Evolutionary conservation across 2,113 vertebrate species (phyloP).

Genomic region (Stigmatopora nigra): DNA sequence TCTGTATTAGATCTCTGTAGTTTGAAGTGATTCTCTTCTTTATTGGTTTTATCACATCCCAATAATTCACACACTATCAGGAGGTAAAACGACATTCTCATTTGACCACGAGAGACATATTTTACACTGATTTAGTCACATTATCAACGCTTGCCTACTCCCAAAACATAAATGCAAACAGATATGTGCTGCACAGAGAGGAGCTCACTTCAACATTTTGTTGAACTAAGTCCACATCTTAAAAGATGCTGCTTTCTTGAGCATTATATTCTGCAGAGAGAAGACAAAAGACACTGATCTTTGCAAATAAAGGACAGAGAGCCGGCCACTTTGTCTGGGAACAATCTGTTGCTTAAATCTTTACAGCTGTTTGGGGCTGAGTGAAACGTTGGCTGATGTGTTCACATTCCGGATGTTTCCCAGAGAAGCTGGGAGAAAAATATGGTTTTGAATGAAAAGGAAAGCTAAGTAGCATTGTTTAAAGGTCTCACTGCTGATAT

Average conservation of each 20-base stretch:
- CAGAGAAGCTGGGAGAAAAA: constrained; percentile 13
- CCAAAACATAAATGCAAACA: not conserved
- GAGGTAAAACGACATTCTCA: not conserved
- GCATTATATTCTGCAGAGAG: not conserved
- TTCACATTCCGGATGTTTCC: constrained; percentile 23
- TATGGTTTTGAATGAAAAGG: constrained; percentile 28
- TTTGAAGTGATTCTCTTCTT: not conserved
- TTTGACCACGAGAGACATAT: constrained; percentile 5
- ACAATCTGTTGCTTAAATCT: constrained; percentile 5
- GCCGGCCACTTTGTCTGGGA: constrained; percentile 40
- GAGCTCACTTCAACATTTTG: not conserved
- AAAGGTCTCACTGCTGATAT: not conserved
- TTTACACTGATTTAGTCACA: constrained; percentile 8
- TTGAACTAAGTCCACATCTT: not conserved
- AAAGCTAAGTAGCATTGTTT: not conserved
- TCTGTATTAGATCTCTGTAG: not conserved
- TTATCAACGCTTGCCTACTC: constrained; percentile 1
- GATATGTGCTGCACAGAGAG: not conserved
- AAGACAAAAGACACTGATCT: constrained; percentile 2
- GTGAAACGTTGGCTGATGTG: constrained; percentile 17
- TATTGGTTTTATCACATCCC: not conserved
- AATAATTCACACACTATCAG: not conserved
- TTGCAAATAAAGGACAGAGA: not conserved
- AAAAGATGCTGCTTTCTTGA: not conserved
- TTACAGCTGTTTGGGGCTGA: constrained; percentile 10